Conservation (phyloP, 2,888 invertebrate species). For the Nymphalis polychloros region DNA sequence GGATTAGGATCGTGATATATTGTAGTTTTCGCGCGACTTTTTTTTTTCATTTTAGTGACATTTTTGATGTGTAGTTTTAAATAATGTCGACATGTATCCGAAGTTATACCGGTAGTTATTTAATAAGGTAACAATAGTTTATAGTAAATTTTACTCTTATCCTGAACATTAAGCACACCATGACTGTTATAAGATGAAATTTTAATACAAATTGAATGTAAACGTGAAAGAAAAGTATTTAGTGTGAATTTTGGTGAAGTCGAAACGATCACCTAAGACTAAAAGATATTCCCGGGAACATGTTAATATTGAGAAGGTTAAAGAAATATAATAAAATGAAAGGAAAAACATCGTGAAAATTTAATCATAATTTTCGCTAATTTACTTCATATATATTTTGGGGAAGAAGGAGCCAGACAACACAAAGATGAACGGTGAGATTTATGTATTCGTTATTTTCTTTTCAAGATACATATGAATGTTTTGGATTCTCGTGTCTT, state of each 20-base stretch:
- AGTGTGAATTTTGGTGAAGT: slow-evolving; percentile 20
- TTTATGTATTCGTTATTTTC: not conserved
- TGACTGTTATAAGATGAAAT: slow-evolving; percentile 31
- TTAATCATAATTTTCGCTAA: slow-evolving; percentile 57
- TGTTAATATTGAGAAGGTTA: slow-evolving; percentile 23
- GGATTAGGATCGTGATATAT: slow-evolving; percentile 75
- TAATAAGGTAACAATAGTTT: slow-evolving; percentile 37
- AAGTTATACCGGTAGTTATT: slow-evolving; percentile 57
- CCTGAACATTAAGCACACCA: slow-evolving; percentile 6
- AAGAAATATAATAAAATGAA: slow-evolving; percentile 22
- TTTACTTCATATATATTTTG: slow-evolving; percentile 20
- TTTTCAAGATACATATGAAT: no score
- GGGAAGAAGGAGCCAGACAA: not conserved
- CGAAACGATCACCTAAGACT: slow-evolving; percentile 25
- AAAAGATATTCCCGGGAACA: slow-evolving; percentile 27
- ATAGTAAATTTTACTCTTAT: slow-evolving; percentile 15
- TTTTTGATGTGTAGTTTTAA: slow-evolving; percentile 64
- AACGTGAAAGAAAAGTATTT: slow-evolving; percentile 9
- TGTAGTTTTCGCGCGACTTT: slow-evolving; percentile 68
- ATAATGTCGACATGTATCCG: slow-evolving; percentile 47
- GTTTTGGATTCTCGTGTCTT: no score
- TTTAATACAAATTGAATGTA: slow-evolving; percentile 18
- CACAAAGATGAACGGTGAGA: slow-evolving; percentile 67
- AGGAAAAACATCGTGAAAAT: slow-evolving; percentile 57
- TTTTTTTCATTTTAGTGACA: slow-evolving; percentile 48